A percentile compares a stretch with the other conserved stretches of the same genome.
phyloP scores from a whole-genome alignment of 2,888 invertebrate species.

The Ichneumon xanthorius region DNA sequence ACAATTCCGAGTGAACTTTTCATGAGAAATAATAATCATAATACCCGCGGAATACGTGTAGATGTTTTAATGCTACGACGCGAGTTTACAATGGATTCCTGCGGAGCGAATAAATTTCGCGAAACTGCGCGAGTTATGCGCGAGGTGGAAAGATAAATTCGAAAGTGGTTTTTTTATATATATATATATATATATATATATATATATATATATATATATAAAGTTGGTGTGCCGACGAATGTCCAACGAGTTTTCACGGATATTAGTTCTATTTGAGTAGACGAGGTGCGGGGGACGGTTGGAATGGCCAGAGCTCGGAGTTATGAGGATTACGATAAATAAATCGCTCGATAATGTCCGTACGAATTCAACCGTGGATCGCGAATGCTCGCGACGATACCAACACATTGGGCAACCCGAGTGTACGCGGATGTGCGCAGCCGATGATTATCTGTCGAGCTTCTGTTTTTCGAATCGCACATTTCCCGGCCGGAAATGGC shows the following conservation, averaged over 20 bases:
- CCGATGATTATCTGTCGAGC: conserved; percentile 9
- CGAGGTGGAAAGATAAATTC: conserved; percentile 14
- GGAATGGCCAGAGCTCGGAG: neutral
- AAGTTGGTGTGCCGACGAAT: neutral
- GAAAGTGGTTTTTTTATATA: too few species aligned
- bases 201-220: too few species aligned
- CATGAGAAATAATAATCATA: conserved; percentile 23
- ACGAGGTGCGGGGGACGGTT: neutral
- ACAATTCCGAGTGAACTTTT: conserved; percentile 21
- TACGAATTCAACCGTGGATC: conserved; percentile 41
- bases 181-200: too few species aligned
- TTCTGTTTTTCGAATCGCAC: conserved; percentile 1
- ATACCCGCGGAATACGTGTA: neutral
- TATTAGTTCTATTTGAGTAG: conserved; percentile 19
- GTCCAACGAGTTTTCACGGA: conserved; percentile 22
- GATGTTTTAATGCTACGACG: neutral
- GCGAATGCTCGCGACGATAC: conserved; percentile 1
- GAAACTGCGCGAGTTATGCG: conserved; percentile 10
- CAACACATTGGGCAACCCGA: neutral
- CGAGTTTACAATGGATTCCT: neutral
- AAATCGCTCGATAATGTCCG: conserved; percentile 56
- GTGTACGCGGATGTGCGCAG: neutral
- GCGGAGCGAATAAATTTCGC: neutral
- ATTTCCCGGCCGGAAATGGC: neutral
- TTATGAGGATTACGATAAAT: conserved; percentile 37